Evolutionary conservation across 2,797 vertebrate genomes (phyloP).

Genomic region (Miichthys miiuy): DNA sequence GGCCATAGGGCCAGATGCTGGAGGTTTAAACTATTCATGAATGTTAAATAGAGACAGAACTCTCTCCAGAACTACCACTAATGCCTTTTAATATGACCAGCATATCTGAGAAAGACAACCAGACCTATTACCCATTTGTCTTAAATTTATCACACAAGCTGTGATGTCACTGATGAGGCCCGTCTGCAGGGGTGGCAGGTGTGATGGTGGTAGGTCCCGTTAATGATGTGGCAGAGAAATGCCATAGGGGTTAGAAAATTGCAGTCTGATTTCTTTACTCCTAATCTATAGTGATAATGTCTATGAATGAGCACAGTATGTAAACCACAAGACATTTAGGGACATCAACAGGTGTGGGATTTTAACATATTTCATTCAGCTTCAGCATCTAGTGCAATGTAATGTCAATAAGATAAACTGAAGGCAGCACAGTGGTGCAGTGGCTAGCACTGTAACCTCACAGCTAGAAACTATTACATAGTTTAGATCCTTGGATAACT

Average conservation of each 20-base stretch:
- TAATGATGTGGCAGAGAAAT: constrained; percentile 12
- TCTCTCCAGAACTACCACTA: constrained; percentile 61
- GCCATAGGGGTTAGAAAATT: background rate
- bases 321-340: background rate
- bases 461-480: too few relatives aligned
- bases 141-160: constrained; percentile 32
- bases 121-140: constrained; percentile 34
- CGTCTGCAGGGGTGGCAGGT: background rate
- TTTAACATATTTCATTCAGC: background rate
- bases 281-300: background rate
- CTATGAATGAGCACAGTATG: background rate
- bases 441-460: too few relatives aligned
- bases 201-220: background rate
- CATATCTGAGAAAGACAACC: constrained; percentile 47
- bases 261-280: background rate
- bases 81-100: constrained; percentile 63
- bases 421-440: too few relatives aligned
- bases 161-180: constrained; percentile 18
- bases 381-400: background rate
- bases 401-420: background rate
- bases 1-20: constrained; percentile 64
- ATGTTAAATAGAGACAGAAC: constrained; percentile 78
- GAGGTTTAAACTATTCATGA: constrained; percentile 77
- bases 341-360: background rate
- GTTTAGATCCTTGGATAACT: background rate